A percentile compares a stretch with the other conserved stretches of the same genome.
phyloP scores from a whole-genome alignment of 2,888 invertebrate species.

The Teinopalpus imperialis region DNA sequence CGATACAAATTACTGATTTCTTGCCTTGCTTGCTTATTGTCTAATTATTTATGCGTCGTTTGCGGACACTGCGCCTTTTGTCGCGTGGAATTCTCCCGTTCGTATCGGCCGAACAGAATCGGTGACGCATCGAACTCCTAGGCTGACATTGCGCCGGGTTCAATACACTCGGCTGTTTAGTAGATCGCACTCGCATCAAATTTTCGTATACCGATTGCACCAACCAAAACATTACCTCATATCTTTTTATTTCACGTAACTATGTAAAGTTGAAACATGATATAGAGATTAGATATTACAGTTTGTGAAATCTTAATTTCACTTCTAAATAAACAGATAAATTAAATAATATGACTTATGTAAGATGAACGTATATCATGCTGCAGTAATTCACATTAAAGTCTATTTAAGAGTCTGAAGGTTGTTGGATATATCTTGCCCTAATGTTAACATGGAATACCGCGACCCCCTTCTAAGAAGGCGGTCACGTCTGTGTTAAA shows the following conservation, averaged over 20 bases:
- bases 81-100: conserved; percentile 67
- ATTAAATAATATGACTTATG: too few relatives aligned
- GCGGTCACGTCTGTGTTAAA: background rate
- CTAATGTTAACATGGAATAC: too few relatives aligned
- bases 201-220: conserved; percentile 26
- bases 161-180: conserved; percentile 60
- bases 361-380: too few relatives aligned
- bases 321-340: too few relatives aligned
- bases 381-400: too few relatives aligned
- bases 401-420: too few relatives aligned
- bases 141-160: conserved; percentile 63
- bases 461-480: too few relatives aligned
- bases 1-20: conserved; percentile 80
- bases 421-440: too few relatives aligned
- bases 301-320: too few relatives aligned
- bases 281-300: too few relatives aligned
- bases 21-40: conserved; percentile 78
- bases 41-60: conserved; percentile 79
- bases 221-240: conserved; percentile 23
- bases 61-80: conserved; percentile 64
- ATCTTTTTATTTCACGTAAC: background rate
- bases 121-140: conserved; percentile 69
- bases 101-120: conserved; percentile 47
- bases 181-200: conserved; percentile 35
- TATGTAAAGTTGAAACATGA: too few relatives aligned